Percentiles rank a stretch among this genome's conserved stretches.
Conservation (phyloP, 2,113 vertebrate genomes). For the Meles meles region DNA sequence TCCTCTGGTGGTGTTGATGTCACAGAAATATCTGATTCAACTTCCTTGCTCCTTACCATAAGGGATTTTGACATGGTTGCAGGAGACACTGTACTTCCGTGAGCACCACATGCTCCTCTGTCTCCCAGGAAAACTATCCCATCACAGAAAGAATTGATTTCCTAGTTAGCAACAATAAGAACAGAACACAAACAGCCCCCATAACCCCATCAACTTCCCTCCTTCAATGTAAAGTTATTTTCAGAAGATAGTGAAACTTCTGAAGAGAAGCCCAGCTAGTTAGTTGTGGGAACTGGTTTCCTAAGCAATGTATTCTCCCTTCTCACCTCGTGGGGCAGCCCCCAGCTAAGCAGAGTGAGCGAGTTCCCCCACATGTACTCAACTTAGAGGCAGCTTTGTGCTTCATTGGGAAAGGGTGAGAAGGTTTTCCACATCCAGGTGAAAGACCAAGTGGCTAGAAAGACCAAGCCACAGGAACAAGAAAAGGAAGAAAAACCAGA, state of each 20-base stretch:
- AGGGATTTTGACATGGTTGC: not conserved
- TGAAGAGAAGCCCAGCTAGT: not conserved
- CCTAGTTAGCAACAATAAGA: not conserved
- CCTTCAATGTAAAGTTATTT: not conserved
- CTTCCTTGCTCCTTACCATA: not conserved
- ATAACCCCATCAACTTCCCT: not conserved
- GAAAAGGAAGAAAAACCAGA: not conserved
- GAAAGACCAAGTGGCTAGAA: not conserved
- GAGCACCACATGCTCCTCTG: not conserved
- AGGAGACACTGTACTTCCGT: not conserved
- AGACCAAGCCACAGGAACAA: not conserved
- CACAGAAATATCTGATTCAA: not conserved
- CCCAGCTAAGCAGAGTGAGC: not conserved
- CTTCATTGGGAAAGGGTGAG: too few relatives aligned
- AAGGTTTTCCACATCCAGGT: not conserved
- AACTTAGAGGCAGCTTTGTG: not conserved
- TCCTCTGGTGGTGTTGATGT: not conserved
- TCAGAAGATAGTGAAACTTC: not conserved
- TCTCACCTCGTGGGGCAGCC: not conserved
- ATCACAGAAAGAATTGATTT: not conserved
- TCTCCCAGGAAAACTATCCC: not conserved
- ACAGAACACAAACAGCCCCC: not conserved
- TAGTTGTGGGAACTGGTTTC: not conserved
- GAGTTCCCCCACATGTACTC: rapidly evolving
- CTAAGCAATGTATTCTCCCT: not conserved